Base-by-base conservation (phyloP, 2,797 vertebrate genomes). In the Tadarida brasiliensis region DNA sequence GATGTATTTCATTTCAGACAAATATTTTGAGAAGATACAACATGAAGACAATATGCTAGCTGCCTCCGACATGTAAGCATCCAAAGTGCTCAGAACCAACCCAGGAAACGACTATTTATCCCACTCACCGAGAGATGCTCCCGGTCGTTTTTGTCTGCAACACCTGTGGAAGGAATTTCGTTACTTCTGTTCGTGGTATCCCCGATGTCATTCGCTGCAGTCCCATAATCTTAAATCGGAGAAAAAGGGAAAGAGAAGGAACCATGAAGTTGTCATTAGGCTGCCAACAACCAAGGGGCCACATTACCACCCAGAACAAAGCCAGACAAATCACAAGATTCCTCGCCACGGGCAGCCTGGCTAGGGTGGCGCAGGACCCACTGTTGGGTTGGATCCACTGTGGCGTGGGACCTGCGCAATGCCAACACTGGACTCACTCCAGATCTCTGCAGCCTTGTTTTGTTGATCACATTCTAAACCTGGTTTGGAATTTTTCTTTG, bases 121-220 rank as follows among this genome's bases (percentile, higher is more conserved):
- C n/a, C 20, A 99, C 99, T 99, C 98, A 99, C 99, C 98, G 99
- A 99, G 74, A 99, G 99, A 97, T 99, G 99, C 95, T 99, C 99
- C 98, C 99, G 99, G 93, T 98, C 99, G 0, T 97, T 96, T 96
- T 98, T 98, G 97, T 98, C 96, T 94, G 99, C 92, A 98, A 98
- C 97, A 95, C 98, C 98, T 3, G 98, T 98, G 85, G 98, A 97
- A 96, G 98, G 98, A 70, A 98, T 98, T n/a, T 97, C 98, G 57
- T 98, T 98, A 97, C 98, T 98, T 97, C 98, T 98, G 98, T 99
- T 98, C 2, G 98, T 98, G 65, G 98, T 98, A 61, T 98, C 98
- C 78, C 98, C 98, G 14, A 99, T 97, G 95, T 99, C 98, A 97
- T 98, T 98, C 15, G 98, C 96, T 0, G 98, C 98, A 28, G 98